These are phyloP conservation scores for Diploptera punctata DNA, from an alignment of 2,888 invertebrate species.

Conservation along the genomic window DNA sequence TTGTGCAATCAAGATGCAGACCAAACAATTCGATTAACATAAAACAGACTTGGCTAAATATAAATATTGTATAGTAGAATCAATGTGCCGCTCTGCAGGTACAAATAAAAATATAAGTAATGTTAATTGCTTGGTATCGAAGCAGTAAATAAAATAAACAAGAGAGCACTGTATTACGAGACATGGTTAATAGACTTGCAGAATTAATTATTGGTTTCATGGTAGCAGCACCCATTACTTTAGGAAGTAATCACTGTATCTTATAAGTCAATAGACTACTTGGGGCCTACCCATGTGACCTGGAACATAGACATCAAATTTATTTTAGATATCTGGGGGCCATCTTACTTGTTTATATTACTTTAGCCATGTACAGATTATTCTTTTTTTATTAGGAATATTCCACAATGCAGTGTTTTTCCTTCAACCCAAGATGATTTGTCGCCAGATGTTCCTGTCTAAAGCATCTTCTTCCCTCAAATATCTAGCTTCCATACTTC, in stretches of 20 bases:
- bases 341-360: no score
- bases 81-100: not conserved
- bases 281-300: no score
- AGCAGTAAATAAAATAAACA: constrained; percentile 11
- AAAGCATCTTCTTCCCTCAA: no score
- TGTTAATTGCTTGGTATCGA: constrained; percentile 13
- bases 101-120: constrained; percentile 11
- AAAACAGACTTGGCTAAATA: not conserved
- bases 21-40: constrained; percentile 1
- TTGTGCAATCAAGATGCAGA: not conserved
- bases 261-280: not conserved
- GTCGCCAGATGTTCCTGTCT: no score
- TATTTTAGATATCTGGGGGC: no score
- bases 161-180: no score
- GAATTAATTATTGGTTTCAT: constrained; percentile 22
- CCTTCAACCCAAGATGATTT: no score
- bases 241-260: not conserved
- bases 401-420: no score
- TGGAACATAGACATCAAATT: no score
- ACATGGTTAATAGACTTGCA: constrained; percentile 10
- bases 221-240: not conserved
- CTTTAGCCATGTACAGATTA: no score
- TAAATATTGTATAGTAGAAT: not conserved
- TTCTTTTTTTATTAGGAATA: no score
- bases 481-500: no score